Evolutionary conservation across 2,888 invertebrate species (phyloP), one percentile per base, ranked within the genome.

Genomic region (Drosophila siamana): DNA sequence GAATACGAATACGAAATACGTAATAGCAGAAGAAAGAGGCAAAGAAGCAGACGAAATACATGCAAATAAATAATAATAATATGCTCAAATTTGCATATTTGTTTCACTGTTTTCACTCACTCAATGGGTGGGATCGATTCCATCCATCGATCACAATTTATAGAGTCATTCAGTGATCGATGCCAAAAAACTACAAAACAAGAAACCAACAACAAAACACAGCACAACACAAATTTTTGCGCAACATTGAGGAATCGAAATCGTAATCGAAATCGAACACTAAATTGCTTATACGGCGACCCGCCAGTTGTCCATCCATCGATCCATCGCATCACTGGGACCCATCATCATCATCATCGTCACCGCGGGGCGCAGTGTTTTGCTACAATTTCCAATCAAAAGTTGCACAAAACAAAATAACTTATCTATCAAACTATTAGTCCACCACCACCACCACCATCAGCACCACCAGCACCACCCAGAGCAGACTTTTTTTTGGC

Each of bases 21-120:
- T 30, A 36, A 50, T 4, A n/a, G 30, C 11, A 46, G 22, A n/a
- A 50, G 16, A 48, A 56, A 61, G 40, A 64, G 60, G 63, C 46
- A 59, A 24, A 40, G 59, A 44, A 47, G 44, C 50, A 55, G 51
- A 65, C 28, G 56, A 24, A 55, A 56, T n/a, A 64, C 56, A 71
- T 66, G 68, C 76, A 70, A 74, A 75, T 76, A 71, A 65, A 54
- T 65, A 65, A 65, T 71, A 71, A 74, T 71, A 74, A 74, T 74
- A 61, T 76, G 66, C 56, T 66, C 66, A 79, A 62, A 81, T 81
- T 81, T 86, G 85, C 85, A 81, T 81, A 80, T 86, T 86, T 70
- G 70, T 80, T 81, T 80, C 68, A 80, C 67, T 50, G 44, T 55
- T 54, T 54, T 54, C 55, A 55, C 43, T 44, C 55, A 44, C 43